Evolutionary conservation across 2,113 vertebrate genomes (phyloP).

Genomic region (Heliornis fulica): DNA sequence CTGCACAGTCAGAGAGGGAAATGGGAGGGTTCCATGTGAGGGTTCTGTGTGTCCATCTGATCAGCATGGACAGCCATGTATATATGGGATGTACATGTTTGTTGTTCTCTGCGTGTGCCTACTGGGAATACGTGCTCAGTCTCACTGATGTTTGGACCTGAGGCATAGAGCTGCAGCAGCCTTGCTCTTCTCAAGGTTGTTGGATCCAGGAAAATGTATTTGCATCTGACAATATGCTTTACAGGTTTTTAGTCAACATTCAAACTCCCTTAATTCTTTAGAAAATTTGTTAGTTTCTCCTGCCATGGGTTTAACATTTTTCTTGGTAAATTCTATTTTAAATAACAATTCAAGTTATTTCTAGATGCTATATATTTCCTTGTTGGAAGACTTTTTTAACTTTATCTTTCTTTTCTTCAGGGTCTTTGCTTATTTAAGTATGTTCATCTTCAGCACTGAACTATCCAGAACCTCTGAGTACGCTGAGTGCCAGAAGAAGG

Average conservation of each 20-base stretch:
- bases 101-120: not conserved
- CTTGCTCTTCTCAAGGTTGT: not conserved
- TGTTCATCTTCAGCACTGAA: not conserved
- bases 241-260: not conserved
- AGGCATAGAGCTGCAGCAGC: not conserved
- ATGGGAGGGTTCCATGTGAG: not conserved
- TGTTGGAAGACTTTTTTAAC: not conserved
- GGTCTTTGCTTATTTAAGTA: not conserved
- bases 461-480: not conserved
- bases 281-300: not conserved
- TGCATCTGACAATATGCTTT: not conserved
- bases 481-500: not conserved
- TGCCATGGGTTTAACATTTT: not conserved
- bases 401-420: not conserved
- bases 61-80: fast-evolving
- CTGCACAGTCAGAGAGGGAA: not conserved
- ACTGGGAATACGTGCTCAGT: not conserved
- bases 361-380: not conserved
- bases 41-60: not conserved
- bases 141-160: fast-evolving
- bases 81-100: fast-evolving
- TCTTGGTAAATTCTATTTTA: not conserved
- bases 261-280: not conserved
- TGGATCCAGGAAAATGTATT: not conserved
- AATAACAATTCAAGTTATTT: not conserved